Evolutionary conservation across 2,888 invertebrate genomes (phyloP).

Genomic region (Stenichneumon culpator): DNA sequence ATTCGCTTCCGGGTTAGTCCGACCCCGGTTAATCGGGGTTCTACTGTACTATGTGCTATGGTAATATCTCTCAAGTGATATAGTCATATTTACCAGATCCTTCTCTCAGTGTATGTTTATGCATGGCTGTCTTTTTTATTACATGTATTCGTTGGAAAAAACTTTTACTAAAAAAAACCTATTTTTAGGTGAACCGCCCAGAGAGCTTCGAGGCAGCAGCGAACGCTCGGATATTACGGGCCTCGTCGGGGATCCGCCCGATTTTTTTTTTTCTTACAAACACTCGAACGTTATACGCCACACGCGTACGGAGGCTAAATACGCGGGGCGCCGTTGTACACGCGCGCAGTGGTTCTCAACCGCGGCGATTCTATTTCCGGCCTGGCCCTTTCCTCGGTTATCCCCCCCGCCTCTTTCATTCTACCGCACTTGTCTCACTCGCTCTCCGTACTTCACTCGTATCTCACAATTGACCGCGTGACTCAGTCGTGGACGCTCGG

Average conservation of each 20-base stretch:
- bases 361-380: constrained; percentile 62
- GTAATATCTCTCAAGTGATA: no score
- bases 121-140: no score
- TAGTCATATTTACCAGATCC: no score
- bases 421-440: constrained; percentile 4
- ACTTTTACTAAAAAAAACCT: background rate
- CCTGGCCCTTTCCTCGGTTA: constrained; percentile 43
- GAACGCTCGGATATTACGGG: no score
- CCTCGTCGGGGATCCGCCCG: background rate
- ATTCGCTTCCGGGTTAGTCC: no score
- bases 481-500: constrained; percentile 69
- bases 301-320: background rate
- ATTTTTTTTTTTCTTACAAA: background rate
- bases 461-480: constrained; percentile 73
- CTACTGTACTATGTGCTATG: no score
- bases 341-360: constrained; percentile 55
- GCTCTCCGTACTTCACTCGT: constrained; percentile 62
- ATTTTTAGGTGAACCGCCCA: no score
- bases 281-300: no score
- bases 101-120: no score
- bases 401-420: background rate
- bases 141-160: background rate
- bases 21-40: no score
- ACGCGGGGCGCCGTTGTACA: background rate
- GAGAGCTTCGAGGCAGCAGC: no score